These are phyloP conservation scores for Diploscapter pachys DNA, from an alignment of 1,140 invertebrate species.

Conservation along the genomic window DNA sequence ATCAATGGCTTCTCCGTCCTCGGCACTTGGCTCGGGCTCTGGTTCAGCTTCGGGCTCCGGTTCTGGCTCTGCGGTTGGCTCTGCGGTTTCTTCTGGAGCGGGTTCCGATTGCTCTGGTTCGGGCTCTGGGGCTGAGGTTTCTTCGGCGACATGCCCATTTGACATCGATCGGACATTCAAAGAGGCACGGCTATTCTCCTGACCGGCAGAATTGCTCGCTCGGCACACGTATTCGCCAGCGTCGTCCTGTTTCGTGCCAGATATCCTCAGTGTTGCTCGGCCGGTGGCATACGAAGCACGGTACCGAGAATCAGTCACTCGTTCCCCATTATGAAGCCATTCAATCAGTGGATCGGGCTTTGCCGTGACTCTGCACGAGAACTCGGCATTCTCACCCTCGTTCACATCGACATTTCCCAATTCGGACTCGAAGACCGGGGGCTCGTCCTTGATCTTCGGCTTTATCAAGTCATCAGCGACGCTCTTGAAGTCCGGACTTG, in stretches of 20 bases:
- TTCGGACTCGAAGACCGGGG: conserved; percentile 29
- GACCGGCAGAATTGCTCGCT: conserved; percentile 83
- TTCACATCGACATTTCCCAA: conserved; percentile 30
- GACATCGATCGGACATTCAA: conserved; percentile 16
- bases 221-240: conserved; percentile 81
- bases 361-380: conserved; percentile 33
- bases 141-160: background rate
- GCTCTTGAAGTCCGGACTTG: conserved; percentile 12
- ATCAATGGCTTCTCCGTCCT: conserved; percentile 17
- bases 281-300: conserved; percentile 21
- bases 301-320: conserved; percentile 26
- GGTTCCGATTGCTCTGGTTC: too few species aligned
- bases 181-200: conserved; percentile 63
- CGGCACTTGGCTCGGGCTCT: background rate
- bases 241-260: conserved; percentile 70
- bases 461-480: conserved; percentile 25
- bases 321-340: conserved; percentile 44
- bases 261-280: conserved; percentile 27
- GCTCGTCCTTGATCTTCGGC: conserved; percentile 24
- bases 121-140: too few species aligned
- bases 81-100: too few species aligned
- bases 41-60: too few species aligned
- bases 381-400: conserved; percentile 33
- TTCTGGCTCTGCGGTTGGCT: too few species aligned
- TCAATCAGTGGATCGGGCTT: conserved; percentile 40